Percentiles rank a stretch among this genome's conserved stretches.
phyloP scores from a whole-genome alignment of 2,888 invertebrate genomes.

The Pachycephus smyrnensis region DNA sequence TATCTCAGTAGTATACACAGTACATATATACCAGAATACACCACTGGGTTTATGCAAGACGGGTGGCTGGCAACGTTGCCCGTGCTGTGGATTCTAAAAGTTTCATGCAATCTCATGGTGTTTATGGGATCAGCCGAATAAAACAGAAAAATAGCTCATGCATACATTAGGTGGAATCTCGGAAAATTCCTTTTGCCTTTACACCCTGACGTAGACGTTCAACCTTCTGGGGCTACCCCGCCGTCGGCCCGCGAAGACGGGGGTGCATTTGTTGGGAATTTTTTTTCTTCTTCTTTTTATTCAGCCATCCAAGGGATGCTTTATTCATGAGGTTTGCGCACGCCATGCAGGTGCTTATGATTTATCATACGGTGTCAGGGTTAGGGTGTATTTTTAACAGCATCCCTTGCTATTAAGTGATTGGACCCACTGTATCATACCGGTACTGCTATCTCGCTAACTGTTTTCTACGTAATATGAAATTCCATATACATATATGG shows the following conservation, averaged over 20 bases:
- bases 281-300: background rate
- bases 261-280: constrained; percentile 17
- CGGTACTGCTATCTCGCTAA: no score
- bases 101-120: constrained; percentile 26
- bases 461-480: background rate
- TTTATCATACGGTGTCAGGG: constrained; percentile 6
- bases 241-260: background rate
- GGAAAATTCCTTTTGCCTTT: constrained; percentile 11
- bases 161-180: constrained; percentile 18
- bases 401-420: background rate
- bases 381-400: background rate
- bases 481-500: background rate
- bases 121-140: constrained; percentile 25
- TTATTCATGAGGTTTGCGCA: constrained; percentile 15
- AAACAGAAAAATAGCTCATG: constrained; percentile 24
- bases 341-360: constrained; percentile 18
- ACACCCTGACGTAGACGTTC: background rate
- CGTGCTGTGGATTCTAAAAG: constrained; percentile 17
- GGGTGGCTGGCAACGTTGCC: background rate
- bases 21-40: background rate
- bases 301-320: constrained; percentile 3
- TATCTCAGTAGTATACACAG: background rate
- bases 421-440: background rate
- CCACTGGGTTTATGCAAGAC: background rate
- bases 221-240: background rate